Base-by-base conservation (phyloP, 1,140 invertebrate species). In the Drosophila auraria region DNA sequence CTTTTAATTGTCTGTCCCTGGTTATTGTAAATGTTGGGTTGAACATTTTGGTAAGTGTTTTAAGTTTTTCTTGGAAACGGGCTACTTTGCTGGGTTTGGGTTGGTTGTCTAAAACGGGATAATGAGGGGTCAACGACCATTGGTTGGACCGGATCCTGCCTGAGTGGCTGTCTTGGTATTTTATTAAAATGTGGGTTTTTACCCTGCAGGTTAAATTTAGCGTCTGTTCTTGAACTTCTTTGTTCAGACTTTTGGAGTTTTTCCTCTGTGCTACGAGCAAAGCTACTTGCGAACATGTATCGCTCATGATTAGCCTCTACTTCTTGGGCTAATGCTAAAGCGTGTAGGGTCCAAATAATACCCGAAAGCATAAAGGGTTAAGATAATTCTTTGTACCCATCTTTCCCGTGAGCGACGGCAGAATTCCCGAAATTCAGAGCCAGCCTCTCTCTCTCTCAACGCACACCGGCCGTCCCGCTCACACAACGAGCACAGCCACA, bases 41-140 rank as follows among this genome's bases (percentile, higher is more conserved):
- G 42, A 38, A 8, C 14, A 17, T 64, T 53, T 64, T 54, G 25
- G 6, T 51, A 50, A 27, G 11, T 25, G 40, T 45, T 53, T 50
- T 53, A 49, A 53, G 6, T 51, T 63, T 56, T 25, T 12, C 25
- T 38, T 57, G 17, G 9, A 45, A 57, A 53, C 25, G 40, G 12
- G 17, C 38, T n/a, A 30, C 30, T 47, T 66, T 58, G 20, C 40
- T 54, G 40, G 61, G 17, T 51, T 47, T 56, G 51, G 4, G 62
- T 56, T 25, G 27, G 5, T 30, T 65, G 50, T 47, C 63, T 65
- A 56, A 56, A 47, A 23, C 40, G 27, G 12, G 62, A 47, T 20
- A 47, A 44, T 11, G 50, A 64, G 50, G 11, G 23, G 6, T 65
- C 51, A 33, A 56, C 25, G 25, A 5, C 25, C 25, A 27, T 17